Evolutionary conservation across 2,113 vertebrate genomes (phyloP).

Genomic region (Salvelinus sp.): DNA sequence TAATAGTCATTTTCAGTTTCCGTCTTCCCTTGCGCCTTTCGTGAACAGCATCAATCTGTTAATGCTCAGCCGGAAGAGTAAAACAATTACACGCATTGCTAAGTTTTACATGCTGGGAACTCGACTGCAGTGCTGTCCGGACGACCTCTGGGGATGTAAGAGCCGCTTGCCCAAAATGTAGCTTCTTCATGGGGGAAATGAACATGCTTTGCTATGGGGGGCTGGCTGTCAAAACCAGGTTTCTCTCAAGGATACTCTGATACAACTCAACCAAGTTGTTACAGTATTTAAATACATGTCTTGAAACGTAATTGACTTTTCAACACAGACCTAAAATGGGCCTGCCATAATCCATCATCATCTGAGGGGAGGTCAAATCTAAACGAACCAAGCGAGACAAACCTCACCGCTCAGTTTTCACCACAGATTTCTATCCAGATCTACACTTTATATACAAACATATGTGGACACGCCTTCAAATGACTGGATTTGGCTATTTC

Average conservation of each 20-base stretch:
- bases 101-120: slow-evolving; percentile 50
- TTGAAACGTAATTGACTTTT: not conserved
- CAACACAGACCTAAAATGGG: not conserved
- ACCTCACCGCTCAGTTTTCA: slow-evolving; percentile 13
- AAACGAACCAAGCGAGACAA: slow-evolving; percentile 16
- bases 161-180: slow-evolving; percentile 31
- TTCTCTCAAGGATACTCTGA: not conserved
- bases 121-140: slow-evolving; percentile 26
- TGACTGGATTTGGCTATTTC: no score
- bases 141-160: slow-evolving; percentile 10
- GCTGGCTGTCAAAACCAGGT: not conserved
- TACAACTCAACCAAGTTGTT: not conserved
- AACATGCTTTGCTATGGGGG: slow-evolving; percentile 9
- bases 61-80: slow-evolving; percentile 47
- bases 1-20: slow-evolving; percentile 35
- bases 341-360: slow-evolving; percentile 5
- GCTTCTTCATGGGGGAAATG: slow-evolving; percentile 12
- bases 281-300: not conserved
- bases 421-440: slow-evolving; percentile 28
- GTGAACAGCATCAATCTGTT: slow-evolving; percentile 44
- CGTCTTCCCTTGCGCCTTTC: slow-evolving; percentile 25
- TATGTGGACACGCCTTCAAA: no score
- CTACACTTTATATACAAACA: not conserved
- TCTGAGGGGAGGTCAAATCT: slow-evolving; percentile 4
- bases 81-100: slow-evolving; percentile 68